phyloP scores from a whole-genome alignment of 2,797 vertebrate species.

The Pseudochirops cupreus region DNA sequence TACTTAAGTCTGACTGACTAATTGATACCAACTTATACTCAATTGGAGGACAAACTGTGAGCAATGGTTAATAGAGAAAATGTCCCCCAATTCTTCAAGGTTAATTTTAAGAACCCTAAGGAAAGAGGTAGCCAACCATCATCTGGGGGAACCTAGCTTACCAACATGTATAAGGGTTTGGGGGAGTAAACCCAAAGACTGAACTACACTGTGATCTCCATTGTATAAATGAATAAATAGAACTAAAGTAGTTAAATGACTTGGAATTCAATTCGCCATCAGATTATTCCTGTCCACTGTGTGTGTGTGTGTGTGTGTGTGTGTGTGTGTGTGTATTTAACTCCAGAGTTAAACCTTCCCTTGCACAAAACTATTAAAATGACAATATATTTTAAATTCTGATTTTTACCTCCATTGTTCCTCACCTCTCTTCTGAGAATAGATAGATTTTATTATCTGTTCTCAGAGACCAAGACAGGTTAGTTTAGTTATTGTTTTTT shows the following conservation, averaged over 20 bases:
- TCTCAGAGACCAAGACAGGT: not conserved
- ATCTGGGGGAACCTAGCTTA: not conserved
- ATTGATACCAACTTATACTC: not conserved
- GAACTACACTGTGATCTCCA: not conserved
- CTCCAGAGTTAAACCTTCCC: not conserved
- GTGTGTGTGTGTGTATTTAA: no score
- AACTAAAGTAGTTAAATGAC: not conserved
- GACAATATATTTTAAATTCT: not conserved
- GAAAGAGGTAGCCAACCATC: no score
- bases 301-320: no score
- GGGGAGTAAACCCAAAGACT: not conserved
- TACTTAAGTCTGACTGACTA: not conserved
- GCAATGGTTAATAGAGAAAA: not conserved
- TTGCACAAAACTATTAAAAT: not conserved
- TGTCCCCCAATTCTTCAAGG: no score
- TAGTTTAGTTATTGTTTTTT: no score
- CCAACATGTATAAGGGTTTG: not conserved
- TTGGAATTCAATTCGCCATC: no score
- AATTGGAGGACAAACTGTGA: not conserved
- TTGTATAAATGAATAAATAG: not conserved
- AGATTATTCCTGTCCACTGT: no score
- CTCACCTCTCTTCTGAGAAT: not conserved
- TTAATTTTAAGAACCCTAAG: no score
- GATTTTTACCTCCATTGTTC: not conserved
- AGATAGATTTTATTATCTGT: not conserved